A percentile compares a stretch with the other conserved stretches of the same genome.
Conservation (phyloP, 2,113 vertebrate species). For the Crotalus helleri region DNA sequence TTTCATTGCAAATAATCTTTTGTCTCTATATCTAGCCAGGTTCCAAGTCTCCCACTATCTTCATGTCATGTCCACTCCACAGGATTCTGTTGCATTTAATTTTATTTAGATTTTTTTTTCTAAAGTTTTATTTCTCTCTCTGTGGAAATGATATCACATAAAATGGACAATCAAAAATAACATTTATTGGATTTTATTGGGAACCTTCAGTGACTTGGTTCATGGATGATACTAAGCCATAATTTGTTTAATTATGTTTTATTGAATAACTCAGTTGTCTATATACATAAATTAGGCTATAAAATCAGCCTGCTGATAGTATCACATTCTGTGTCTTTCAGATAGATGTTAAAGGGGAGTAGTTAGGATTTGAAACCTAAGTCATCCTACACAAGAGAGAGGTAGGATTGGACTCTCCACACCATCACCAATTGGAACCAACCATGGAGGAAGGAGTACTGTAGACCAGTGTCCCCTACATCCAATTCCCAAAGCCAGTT, state of each 20-base stretch:
- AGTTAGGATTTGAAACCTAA: not conserved
- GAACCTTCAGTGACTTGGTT: not conserved
- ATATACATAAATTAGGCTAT: not conserved
- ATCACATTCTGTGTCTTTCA: not conserved
- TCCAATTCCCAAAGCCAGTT: not conserved
- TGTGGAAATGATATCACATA: not conserved
- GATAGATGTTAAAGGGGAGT: not conserved
- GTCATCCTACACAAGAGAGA: not conserved
- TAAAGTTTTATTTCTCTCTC: not conserved
- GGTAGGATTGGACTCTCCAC: not conserved
- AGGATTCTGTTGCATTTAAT: not conserved
- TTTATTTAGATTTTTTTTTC: not conserved
- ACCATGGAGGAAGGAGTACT: not conserved
- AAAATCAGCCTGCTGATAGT: not conserved
- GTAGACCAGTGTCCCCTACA: not conserved
- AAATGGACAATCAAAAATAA: not conserved
- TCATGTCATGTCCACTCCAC: not conserved
- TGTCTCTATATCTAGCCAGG: not conserved
- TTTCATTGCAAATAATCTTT: not conserved
- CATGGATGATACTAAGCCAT: not conserved
- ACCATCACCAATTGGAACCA: not conserved
- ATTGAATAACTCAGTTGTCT: not conserved
- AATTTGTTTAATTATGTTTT: not conserved
- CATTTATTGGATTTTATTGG: not conserved
- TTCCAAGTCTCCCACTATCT: not conserved